Conservation (phyloP, 2,888 invertebrate genomes). For the Himalopsyche kuldschensis region DNA sequence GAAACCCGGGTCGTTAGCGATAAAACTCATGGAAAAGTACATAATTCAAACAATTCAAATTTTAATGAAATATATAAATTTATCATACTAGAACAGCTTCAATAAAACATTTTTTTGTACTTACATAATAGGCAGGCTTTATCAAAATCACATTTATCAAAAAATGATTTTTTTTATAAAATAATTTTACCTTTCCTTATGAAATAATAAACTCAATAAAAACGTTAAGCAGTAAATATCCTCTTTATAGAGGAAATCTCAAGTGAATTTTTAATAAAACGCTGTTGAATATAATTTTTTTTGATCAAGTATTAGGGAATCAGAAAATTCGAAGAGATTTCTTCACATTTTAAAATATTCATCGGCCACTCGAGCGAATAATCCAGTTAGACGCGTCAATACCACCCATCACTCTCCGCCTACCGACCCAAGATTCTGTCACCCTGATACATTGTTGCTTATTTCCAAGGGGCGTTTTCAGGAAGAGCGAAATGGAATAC, state of each 20-base stretch:
- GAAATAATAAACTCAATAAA: background rate
- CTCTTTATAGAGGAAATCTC: background rate
- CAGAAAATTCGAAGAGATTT: background rate
- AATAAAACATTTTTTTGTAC: too few species aligned
- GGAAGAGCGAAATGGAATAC: too few species aligned
- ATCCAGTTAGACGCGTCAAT: background rate
- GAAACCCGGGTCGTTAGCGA: too few species aligned
- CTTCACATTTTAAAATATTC: background rate
- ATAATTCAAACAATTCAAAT: too few species aligned
- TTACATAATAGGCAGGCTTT: too few species aligned
- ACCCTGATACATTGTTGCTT: background rate
- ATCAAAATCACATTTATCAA: too few species aligned
- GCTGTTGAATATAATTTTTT: background rate
- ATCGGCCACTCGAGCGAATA: background rate
- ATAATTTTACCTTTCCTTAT: background rate
- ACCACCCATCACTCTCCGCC: background rate
- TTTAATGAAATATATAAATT: too few species aligned
- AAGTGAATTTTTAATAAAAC: background rate
- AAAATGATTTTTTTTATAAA: background rate
- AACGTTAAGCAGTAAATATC: background rate
- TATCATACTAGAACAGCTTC: too few species aligned
- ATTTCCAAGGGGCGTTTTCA: background rate
- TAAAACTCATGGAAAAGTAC: too few species aligned
- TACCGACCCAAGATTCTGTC: conserved; percentile 1
- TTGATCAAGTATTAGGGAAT: background rate